A percentile compares a stretch with the other conserved stretches of the same genome.
Evolutionary conservation across 2,797 vertebrate species (phyloP).

Genomic region (Moxostoma hubbsi): DNA sequence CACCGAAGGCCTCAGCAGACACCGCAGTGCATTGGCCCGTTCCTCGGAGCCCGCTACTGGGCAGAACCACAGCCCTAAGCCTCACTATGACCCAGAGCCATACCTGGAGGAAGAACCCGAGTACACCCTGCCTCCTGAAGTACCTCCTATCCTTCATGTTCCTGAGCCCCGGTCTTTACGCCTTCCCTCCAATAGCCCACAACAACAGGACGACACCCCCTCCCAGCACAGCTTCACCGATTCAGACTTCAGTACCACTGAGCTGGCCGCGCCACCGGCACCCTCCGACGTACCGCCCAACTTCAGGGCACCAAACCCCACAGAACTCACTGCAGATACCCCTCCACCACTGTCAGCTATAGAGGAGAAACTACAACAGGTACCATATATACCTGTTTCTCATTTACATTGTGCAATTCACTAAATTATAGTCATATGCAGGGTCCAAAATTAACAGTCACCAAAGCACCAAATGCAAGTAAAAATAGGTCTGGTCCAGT

Average conservation of each 20-base stretch:
- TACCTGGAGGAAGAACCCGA: conserved; percentile 40
- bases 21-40: conserved; percentile 80
- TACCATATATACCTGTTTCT: conserved; percentile 44
- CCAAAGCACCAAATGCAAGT: too few relatives aligned
- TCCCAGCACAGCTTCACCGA: conserved; percentile 66
- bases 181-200: conserved; percentile 46
- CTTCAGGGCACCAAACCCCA: conserved; percentile 78
- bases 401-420: too few relatives aligned
- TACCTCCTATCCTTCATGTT: conserved; percentile 74
- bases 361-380: conserved; percentile 76
- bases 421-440: too few relatives aligned
- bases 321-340: conserved; percentile 56
- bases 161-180: conserved; percentile 51
- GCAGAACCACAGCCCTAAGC: conserved; percentile 44
- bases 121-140: conserved; percentile 55
- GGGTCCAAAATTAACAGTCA: too few relatives aligned
- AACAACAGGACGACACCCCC: conserved; percentile 49
- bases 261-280: conserved; percentile 45
- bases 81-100: conserved; percentile 1
- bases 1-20: conserved; percentile 59
- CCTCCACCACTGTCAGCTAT: conserved; percentile 70
- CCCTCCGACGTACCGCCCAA: conserved; percentile 74
- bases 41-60: conserved; percentile 83
- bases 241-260: conserved; percentile 61
- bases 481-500: too few relatives aligned